A percentile compares a stretch with the other conserved stretches of the same genome.
Conservation (phyloP, 2,888 invertebrate genomes). For the Dysmachus trigonus region DNA sequence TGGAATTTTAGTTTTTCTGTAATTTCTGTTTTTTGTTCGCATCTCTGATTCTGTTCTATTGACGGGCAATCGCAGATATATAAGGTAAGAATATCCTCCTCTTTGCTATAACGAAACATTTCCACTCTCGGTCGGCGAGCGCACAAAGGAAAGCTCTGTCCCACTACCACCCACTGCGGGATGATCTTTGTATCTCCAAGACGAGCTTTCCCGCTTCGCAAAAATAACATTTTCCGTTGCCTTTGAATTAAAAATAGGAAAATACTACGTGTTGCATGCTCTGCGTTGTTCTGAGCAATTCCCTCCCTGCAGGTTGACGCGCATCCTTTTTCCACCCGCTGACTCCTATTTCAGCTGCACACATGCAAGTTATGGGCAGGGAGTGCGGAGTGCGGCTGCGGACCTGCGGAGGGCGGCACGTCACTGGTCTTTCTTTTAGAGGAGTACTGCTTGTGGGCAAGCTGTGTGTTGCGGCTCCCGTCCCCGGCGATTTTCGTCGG, state of each 20-base stretch:
- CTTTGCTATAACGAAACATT: background rate
- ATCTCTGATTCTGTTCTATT: background rate
- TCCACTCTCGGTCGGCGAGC: background rate
- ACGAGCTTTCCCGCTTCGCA: background rate
- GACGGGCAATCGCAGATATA: background rate
- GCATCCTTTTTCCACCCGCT: conserved; percentile 30
- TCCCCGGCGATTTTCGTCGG: background rate
- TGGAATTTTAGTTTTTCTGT: background rate
- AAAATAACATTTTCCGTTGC: background rate
- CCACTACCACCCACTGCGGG: conserved; percentile 21
- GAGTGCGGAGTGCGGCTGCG: background rate
- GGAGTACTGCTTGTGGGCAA: background rate
- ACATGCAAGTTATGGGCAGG: background rate
- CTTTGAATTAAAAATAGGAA: background rate
- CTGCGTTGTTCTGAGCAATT: background rate
- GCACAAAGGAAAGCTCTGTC: conserved; percentile 7
- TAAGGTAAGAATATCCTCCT: background rate
- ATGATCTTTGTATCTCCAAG: background rate
- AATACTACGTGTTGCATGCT: background rate
- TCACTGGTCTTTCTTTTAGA: background rate
- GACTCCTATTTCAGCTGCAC: background rate
- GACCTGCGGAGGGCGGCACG: background rate
- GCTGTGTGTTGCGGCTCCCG: background rate
- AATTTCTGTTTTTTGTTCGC: background rate
- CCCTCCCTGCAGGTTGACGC: conserved; percentile 1